Conservation (phyloP, 2,113 vertebrate genomes). For the Merops nubicus region DNA sequence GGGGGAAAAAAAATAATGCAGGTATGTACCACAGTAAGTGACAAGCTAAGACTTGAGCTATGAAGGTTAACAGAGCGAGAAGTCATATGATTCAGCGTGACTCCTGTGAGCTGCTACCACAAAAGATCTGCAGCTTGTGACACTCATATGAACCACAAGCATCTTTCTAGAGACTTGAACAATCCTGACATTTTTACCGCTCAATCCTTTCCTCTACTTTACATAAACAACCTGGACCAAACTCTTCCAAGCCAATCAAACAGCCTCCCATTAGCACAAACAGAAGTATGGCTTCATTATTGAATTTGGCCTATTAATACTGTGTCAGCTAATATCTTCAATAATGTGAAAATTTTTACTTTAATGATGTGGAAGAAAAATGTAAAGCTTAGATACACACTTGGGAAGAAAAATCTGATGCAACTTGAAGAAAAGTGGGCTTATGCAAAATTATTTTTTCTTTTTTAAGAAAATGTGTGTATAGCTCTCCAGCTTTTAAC, state of each 20-base stretch:
- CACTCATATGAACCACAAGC: neutral
- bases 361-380: neutral
- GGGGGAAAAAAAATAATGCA: neutral
- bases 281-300: neutral
- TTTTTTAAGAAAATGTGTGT: accelerated
- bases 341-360: neutral
- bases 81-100: slow-evolving; percentile 4
- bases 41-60: neutral
- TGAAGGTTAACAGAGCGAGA: neutral
- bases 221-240: neutral
- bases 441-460: neutral
- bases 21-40: neutral
- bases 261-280: neutral
- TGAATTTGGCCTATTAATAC: accelerated
- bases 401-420: neutral
- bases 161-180: neutral
- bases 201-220: neutral
- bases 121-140: neutral
- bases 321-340: neutral
- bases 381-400: accelerated
- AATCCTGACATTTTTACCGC: neutral
- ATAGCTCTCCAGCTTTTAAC: neutral
- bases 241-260: neutral
- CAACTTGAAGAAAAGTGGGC: neutral
- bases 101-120: neutral